Base-by-base conservation (phyloP, 2,797 vertebrate genomes). In the Zalophus californianus region DNA sequence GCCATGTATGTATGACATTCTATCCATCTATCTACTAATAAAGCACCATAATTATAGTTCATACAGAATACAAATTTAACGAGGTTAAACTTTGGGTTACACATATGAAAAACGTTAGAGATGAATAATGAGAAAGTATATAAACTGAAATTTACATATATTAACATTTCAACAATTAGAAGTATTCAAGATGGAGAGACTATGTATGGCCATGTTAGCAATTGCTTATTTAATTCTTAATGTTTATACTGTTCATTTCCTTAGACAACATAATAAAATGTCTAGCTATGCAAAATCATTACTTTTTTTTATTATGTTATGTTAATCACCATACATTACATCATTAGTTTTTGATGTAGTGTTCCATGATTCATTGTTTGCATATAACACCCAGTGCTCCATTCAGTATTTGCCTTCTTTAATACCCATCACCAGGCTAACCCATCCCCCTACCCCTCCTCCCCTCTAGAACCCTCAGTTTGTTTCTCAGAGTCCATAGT, bases 91-190 rank as follows among this genome's bases (percentile, higher is more conserved):
- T 90, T 86, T 86, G 18, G 18, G 8, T 62, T 93, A n/a, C 1
- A 64, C 6, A 62, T 52, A 25, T 70, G 2, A 80, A 77, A 92
- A 87, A 23, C 6, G 48, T 0, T 14, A 50, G 4, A 44, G 25
- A 52, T 62, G 8, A 23, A 80, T 54, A 82, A 85, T 50, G 29
- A 91, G 8, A 85, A 91, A 64, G 2, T 58, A 0, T n/a, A 41
- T 48, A 66, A 66, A 41, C 90, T 78, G 70, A 86, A 86, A 54
- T 89, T 70, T 91, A 54, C 12, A 72, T 32, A 62, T 66, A 41
- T 60, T 32, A 82, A 62, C 1, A 84, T 93, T 94, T 94, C 29
- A 91, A 79, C 18, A 87, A 72, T 91, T 73, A 15, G 73, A 97
- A 58, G 0, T 94, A 88, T 60, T 66, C 11, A 92, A 70, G 6